Conservation (phyloP, 2,888 invertebrate species). For the Drosophila mayaguana region DNA sequence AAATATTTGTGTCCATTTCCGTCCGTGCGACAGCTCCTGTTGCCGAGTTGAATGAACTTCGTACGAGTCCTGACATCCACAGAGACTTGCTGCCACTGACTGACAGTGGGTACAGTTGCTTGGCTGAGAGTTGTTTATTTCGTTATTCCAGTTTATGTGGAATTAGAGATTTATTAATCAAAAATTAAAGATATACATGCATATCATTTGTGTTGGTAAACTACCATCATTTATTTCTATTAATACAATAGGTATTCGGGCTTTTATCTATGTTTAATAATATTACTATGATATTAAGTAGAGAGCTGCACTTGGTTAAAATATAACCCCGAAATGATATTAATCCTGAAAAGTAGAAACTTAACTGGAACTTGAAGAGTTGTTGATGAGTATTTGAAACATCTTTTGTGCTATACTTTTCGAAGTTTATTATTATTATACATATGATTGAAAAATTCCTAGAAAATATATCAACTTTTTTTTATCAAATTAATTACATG, state of each 20-base stretch:
- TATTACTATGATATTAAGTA: background rate
- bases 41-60: conserved; percentile 69
- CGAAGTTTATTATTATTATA: no score
- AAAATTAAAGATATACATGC: no score
- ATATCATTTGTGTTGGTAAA: no score
- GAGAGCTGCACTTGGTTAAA: background rate
- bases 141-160: background rate
- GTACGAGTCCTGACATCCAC: conserved; percentile 48
- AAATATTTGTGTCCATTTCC: conserved; percentile 70
- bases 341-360: background rate
- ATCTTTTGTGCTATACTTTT: background rate
- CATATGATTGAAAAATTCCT: background rate
- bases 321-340: no score
- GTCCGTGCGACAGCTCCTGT: conserved; percentile 29
- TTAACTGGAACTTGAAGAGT: background rate
- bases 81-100: conserved; percentile 24
- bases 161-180: background rate
- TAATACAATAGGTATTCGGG: background rate
- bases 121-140: background rate
- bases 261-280: no score
- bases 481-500: no score
- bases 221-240: background rate
- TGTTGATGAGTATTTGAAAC: background rate
- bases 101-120: conserved; percentile 32
- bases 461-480: no score